Evolutionary conservation across 2,113 vertebrate species (phyloP).

Genomic region (Paraplagusia blochii): DNA sequence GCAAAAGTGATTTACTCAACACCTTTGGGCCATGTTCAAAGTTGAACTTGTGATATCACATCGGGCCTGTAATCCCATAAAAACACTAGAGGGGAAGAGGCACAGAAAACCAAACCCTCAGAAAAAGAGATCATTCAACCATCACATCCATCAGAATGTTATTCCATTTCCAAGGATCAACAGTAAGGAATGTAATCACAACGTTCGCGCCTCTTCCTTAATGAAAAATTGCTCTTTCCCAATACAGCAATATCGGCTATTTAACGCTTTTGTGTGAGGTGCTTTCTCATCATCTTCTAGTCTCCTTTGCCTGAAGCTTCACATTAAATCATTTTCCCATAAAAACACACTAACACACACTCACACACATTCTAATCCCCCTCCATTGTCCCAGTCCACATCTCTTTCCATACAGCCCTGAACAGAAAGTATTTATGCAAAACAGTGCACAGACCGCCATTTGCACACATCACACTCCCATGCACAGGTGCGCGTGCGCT

Average conservation of each 20-base stretch:
- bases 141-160: conserved; percentile 39
- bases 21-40: conserved; percentile 19
- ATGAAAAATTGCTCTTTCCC: conserved; percentile 35
- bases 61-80: conserved; percentile 39
- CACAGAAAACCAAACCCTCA: conserved; percentile 21
- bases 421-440: conserved; percentile 45
- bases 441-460: conserved; percentile 22
- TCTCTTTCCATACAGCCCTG: conserved; percentile 35
- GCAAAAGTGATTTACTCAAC: conserved; percentile 17
- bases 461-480: conserved; percentile 5
- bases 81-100: conserved; percentile 29
- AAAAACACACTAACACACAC: conserved; percentile 15
- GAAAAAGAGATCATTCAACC: conserved; percentile 34
- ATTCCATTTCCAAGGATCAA: conserved; percentile 48
- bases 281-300: conserved; percentile 54
- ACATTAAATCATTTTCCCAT: conserved; percentile 47
- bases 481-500: neutral
- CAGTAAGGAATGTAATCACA: conserved; percentile 40
- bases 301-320: conserved; percentile 42
- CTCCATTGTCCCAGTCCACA: conserved; percentile 50
- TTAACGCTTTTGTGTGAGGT: conserved; percentile 50
- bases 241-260: conserved; percentile 31
- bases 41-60: conserved; percentile 12
- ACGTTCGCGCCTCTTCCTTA: conserved; percentile 3
- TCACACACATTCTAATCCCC: conserved; percentile 51